Base-by-base conservation (phyloP, 2,888 invertebrate genomes). In the Drosophila flavopinicola region DNA sequence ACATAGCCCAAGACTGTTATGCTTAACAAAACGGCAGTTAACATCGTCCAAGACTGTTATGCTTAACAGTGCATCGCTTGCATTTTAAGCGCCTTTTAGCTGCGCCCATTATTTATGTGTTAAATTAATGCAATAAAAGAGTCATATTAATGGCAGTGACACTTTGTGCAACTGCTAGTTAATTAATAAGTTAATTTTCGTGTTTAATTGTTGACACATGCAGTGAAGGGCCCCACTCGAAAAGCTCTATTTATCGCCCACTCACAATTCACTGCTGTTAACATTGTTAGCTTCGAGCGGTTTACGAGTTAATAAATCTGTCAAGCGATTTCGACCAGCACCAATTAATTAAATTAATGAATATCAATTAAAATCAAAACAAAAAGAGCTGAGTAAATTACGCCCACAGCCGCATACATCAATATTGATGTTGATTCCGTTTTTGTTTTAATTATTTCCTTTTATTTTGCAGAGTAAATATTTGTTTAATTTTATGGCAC, bases 341-440 rank as follows among this genome's bases (percentile, higher is more conserved):
- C 49, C 74, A 83, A 85, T 83, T 80, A 85, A 80, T 80, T 86
- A 47, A 69, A 59, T 80, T 68, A 84, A 86, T 82, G 75, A 82
- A 82, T 77, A 80, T 80, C 85, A 77, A 80, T 80, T 84, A 44
- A 48, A 49, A 45, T 39, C 42, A 47, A 33, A 41, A n/a, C 27
- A 32, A 39, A 52, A 53, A 56, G 59, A 37, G 45, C 38, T 39
- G 47, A 48, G 71, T 54, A 66, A 82, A 82, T 65, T 72, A 49
- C 33, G 35, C 24, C 65, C 52, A 67, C 44, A 15, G 37, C 32
- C 23, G 39, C 42, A 44, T 39, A 38, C 60, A 60, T 70, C 37
- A 73, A 69, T 77, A 42, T 51, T 54, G 59, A 51, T 38, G 45
- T 61, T 75, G 30, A 53, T 45, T 49, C 25, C 48, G 56, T 41